Conservation (phyloP, 2,888 invertebrate species). For the Epinotia nisella region DNA sequence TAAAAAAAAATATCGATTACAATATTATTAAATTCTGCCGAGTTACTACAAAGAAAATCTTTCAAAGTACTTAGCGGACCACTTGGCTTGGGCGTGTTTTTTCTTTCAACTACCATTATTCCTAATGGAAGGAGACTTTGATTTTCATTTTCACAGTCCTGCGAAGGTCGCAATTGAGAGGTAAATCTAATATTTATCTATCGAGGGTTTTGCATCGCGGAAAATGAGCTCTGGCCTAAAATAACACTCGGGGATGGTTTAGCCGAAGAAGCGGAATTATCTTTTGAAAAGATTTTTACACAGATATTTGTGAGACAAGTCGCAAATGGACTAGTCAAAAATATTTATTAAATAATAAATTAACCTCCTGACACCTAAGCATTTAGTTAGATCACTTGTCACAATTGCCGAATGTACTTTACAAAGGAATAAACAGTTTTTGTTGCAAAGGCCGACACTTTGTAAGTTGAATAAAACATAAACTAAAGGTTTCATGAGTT, state of each 20-base stretch:
- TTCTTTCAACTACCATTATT: conserved; percentile 44
- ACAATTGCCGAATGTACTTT: too few species aligned
- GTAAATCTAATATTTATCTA: conserved; percentile 39
- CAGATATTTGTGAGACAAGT: too few species aligned
- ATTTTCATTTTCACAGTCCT: conserved; percentile 41
- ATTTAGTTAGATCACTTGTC: too few species aligned
- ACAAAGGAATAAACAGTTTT: too few species aligned
- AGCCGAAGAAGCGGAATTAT: conserved; percentile 10
- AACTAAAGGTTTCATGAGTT: too few species aligned
- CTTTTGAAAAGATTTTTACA: conserved; percentile 16
- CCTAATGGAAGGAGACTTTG: conserved; percentile 43
- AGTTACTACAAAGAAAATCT: conserved; percentile 44
- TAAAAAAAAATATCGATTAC: conserved; percentile 37
- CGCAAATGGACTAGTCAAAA: too few species aligned
- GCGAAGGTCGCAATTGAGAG: conserved; percentile 31
- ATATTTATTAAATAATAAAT: too few species aligned
- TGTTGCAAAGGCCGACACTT: too few species aligned
- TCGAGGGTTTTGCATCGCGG: conserved; percentile 13
- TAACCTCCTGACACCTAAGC: too few species aligned
- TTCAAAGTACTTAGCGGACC: conserved; percentile 44
- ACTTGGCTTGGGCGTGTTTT: conserved; percentile 42
- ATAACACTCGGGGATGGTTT: conserved; percentile 17
- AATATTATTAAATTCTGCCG: conserved; percentile 37
- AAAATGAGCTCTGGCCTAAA: conserved; percentile 23
- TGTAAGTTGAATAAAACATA: too few species aligned